These are phyloP conservation scores for Cryptoblepharus egeriae DNA, from an alignment of 2,797 vertebrate genomes.

Conservation along the genomic window DNA sequence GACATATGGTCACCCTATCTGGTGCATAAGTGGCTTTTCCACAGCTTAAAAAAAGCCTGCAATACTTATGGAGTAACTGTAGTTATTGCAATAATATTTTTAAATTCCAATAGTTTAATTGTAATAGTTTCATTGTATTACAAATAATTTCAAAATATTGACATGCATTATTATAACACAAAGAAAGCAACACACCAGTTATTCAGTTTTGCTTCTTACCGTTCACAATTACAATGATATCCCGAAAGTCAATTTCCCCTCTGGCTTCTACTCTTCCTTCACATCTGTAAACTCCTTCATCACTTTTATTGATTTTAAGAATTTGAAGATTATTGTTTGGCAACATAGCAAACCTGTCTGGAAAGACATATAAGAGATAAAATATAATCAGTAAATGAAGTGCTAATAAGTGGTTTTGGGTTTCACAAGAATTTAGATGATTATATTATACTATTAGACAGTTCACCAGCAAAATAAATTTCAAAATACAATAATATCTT, in stretches of 20 bases:
- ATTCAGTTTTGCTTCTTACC: conserved; percentile 80
- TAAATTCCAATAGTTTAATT: too few relatives aligned
- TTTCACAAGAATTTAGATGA: conserved; percentile 29
- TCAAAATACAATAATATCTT: conserved; percentile 67
- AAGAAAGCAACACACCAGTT: conserved; percentile 15
- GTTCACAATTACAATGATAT: conserved; percentile 94
- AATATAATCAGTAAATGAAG: conserved; percentile 48
- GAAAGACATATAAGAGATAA: conserved; percentile 55
- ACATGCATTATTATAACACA: conserved; percentile 11
- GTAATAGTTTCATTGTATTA: background rate
- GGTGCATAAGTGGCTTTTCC: background rate
- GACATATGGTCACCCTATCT: too few relatives aligned
- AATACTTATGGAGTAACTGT: background rate
- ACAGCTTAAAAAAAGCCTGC: background rate
- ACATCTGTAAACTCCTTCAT: conserved; percentile 96
- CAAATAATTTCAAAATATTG: background rate
- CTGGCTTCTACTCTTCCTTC: conserved; percentile 97
- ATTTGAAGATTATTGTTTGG: conserved; percentile 96
- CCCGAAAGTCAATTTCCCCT: conserved; percentile 96
- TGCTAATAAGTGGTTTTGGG: conserved; percentile 7
- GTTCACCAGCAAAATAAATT: conserved; percentile 55
- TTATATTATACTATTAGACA: conserved; percentile 37
- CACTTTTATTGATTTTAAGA: conserved; percentile 91
- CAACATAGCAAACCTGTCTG: conserved; percentile 90
- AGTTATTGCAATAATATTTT: too few relatives aligned